Conservation (phyloP, 2,113 vertebrate genomes). For the Shinisaurus crocodilurus region DNA sequence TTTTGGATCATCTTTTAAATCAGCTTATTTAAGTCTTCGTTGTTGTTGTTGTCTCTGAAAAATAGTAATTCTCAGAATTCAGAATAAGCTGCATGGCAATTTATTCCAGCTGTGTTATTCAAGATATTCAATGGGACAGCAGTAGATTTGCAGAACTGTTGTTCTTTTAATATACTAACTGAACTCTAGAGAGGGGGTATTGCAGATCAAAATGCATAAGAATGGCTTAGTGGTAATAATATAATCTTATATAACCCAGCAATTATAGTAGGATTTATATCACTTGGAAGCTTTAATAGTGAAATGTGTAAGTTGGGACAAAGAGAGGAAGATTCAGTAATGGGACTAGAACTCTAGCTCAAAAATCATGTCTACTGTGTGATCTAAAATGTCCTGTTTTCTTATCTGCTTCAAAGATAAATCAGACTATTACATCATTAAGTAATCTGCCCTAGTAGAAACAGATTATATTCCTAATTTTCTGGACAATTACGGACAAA, state of each 20-base stretch:
- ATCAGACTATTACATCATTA: background rate
- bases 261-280: background rate
- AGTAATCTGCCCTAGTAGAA: background rate
- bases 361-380: background rate
- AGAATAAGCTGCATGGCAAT: background rate
- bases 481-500: background rate
- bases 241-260: background rate
- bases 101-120: background rate
- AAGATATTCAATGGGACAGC: background rate
- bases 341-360: background rate
- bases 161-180: background rate
- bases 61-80: slow-evolving; percentile 7
- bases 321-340: too few species aligned
- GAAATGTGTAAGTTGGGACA: background rate
- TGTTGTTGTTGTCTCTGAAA: background rate
- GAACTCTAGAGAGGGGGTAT: background rate
- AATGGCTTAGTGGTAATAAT: background rate
- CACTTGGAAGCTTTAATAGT: background rate
- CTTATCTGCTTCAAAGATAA: background rate
- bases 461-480: background rate
- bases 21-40: background rate
- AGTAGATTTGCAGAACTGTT: background rate
- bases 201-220: background rate
- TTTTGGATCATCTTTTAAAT: slow-evolving; percentile 29
- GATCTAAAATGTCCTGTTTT: background rate